Evolutionary conservation across 2,797 vertebrate species (phyloP), one percentile per base, ranked within the genome.

Genomic region (Notamacropus eugenii): DNA sequence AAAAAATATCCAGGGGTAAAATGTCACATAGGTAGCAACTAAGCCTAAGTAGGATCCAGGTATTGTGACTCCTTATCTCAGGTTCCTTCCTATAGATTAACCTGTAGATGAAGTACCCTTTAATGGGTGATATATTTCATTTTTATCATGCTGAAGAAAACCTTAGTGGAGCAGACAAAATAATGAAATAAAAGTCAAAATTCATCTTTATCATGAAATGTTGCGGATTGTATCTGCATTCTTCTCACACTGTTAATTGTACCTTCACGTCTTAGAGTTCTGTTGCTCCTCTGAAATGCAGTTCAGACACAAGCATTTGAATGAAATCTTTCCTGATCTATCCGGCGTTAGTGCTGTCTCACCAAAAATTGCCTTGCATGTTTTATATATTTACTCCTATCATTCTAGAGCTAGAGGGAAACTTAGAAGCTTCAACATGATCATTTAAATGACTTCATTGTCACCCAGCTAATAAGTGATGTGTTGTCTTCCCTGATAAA

Each of bases 131-230:
- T 74, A 19, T n/a, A 34, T 91, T 74, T 95, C 67, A 92, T 27
- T 94, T 96, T 97, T 31, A 0, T 82, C 54, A 93, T 50, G 31
- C 54, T 46, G 58, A 94, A 95, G 55, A 96, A 92, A 92, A 46
- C 55, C 12, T 90, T 56, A 92, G 55, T 94, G 14, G 91, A 93
- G 55, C 94, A 91, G 91, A 93, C 74, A 92, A 93, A 90, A 10
- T 93, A 90, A 55, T 92, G 96, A 55, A 94, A 93, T 92, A 52
- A 87, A 91, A 92, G 24, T 94, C 92, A 90, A 92, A 96, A 91
- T 93, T 91, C 34, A 40, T 93, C 34, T 28, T 93, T 93, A 95
- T 40, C 19, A 28, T 50, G 74, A 87, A 24, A 22, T 46, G 19
- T 46, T 46, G 40, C 50, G 0, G 1, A 27, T 12, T 87, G 46